Base-by-base conservation (phyloP, 2,113 vertebrate species). In the Coptodon rendalli region DNA sequence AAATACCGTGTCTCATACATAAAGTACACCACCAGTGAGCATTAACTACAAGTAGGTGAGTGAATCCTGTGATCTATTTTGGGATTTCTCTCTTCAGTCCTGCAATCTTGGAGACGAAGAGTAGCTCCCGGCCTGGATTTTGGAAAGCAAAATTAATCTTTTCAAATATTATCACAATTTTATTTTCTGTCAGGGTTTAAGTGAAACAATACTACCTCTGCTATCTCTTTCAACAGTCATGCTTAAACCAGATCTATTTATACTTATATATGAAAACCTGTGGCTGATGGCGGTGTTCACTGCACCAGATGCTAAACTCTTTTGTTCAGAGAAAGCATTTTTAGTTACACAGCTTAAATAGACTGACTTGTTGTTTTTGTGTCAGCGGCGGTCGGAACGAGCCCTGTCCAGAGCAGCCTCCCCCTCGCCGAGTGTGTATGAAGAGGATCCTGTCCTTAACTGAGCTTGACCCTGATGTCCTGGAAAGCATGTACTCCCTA, bases 401-500 rank as follows among this genome's bases (percentile, higher is more conserved):
- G 93, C 97, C 97, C 0, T 97, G 97, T 82, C 97, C 97, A 0
- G 97, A 97, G 90, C 95, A 97, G 94, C 97, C 97, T 3, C 94
- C 96, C 7, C 97, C 97, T 1, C 95, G 97, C 9, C 94, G 96
- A 6, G 97, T 98, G 90, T 97, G 96, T 43, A 95, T 98, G 92
- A 95, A 96, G 81, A 96, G 97, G 89, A 96, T 98, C 84, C 63
- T 96, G 50, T 97, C 97, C 9, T 89, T 97, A 3, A 96, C 97
- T 3, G 97, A 98, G 81, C 95, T 98, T 90, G 98, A 98, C 91
- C 97, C 97, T 0, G 97, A 98, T 2, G 97, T 98, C 43, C 95
- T 98, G 89, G 97, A 98, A 66, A 97, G 97, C 94, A 98, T 98
- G 98, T 96, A 97, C 48, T 98, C 98, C 0, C 93, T 98, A 80